Conservation (phyloP, 2,888 invertebrate genomes). For the Polylopha cassiicola region DNA sequence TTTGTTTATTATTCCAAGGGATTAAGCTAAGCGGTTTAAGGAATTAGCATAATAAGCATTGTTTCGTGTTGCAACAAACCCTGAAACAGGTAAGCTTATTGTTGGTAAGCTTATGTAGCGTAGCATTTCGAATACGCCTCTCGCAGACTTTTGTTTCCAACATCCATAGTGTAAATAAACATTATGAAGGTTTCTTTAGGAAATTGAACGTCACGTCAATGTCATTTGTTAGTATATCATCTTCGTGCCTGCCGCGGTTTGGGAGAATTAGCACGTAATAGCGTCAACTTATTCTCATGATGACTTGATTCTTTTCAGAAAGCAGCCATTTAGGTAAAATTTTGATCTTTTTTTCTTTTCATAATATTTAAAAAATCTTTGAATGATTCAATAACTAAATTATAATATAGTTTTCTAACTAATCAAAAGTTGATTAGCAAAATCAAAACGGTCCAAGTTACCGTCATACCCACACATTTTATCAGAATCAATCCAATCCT, state of each 20-base stretch:
- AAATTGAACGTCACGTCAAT: slow-evolving; percentile 20
- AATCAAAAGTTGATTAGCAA: not conserved
- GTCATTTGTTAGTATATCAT: slow-evolving; percentile 18
- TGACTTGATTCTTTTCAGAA: not conserved
- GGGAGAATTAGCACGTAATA: not conserved
- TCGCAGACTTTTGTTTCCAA: slow-evolving; percentile 18
- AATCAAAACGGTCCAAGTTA: no score
- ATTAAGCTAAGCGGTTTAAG: no score
- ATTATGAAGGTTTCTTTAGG: slow-evolving; percentile 18
- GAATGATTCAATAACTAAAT: slow-evolving; percentile 13
- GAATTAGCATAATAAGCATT: no score
- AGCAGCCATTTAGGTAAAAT: no score
- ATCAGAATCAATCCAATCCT: no score
- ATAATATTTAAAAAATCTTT: no score
- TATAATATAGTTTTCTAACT: not conserved
- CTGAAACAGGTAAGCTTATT: no score
- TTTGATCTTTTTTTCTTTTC: no score
- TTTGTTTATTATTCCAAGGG: no score
- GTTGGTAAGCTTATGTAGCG: slow-evolving; percentile 5
- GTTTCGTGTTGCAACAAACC: no score
- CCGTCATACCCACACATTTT: no score
- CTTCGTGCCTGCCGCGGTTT: slow-evolving; percentile 1
- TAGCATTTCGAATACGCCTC: slow-evolving; percentile 10
- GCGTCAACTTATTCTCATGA: not conserved
- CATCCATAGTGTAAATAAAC: slow-evolving; percentile 7